These are phyloP conservation scores for Oncorhynchus clarkii DNA, from an alignment of 2,113 vertebrate species.

Conservation along the genomic window DNA sequence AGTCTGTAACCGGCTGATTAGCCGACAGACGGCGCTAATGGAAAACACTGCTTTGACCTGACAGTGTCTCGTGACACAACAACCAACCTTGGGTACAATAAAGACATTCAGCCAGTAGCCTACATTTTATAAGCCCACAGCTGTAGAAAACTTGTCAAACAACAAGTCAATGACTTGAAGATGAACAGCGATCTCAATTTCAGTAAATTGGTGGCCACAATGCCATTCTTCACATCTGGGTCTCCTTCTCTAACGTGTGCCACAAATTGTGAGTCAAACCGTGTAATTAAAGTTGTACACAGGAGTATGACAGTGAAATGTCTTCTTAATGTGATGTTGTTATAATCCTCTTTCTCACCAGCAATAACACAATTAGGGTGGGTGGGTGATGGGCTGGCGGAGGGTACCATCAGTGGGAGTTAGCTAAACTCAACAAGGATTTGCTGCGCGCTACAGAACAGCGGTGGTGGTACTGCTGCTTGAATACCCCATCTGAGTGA, in stretches of 20 bases:
- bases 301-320: not conserved
- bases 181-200: too few relatives aligned
- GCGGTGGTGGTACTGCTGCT: constrained; percentile 31
- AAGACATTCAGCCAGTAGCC: too few relatives aligned
- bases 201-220: not conserved
- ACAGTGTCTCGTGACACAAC: too few relatives aligned
- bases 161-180: too few relatives aligned
- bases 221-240: not conserved
- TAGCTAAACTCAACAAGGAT: constrained; percentile 42
- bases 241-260: too few relatives aligned
- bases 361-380: constrained; percentile 23
- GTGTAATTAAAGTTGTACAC: not conserved
- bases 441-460: constrained; percentile 47
- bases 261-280: not conserved
- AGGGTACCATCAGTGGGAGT: constrained; percentile 43
- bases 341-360: constrained; percentile 22
- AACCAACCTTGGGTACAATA: too few relatives aligned
- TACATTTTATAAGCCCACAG: too few relatives aligned
- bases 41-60: too few relatives aligned
- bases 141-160: too few relatives aligned
- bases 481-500: constrained; percentile 38
- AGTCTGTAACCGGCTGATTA: too few relatives aligned
- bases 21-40: too few relatives aligned
- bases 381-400: constrained; percentile 5
- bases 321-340: not conserved